Conservation (phyloP, 1,140 invertebrate species). For the Nebria ingens region DNA sequence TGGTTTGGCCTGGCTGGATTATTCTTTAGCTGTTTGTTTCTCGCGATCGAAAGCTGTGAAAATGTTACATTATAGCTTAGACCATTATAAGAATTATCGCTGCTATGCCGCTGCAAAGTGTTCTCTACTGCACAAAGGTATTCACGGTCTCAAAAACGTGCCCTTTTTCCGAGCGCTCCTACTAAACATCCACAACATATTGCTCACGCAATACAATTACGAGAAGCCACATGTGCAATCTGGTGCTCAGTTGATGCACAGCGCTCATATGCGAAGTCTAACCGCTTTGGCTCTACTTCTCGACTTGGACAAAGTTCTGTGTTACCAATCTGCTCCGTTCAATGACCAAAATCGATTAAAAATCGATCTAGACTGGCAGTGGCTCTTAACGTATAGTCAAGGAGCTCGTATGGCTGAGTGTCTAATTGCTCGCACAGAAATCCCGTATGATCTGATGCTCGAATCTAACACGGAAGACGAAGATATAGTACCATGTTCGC, state of each 20-base stretch:
- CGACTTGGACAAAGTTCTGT: conserved; percentile 44
- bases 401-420: conserved; percentile 45
- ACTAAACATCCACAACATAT: conserved; percentile 38
- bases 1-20: conserved; percentile 40
- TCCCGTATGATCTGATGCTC: conserved; percentile 38
- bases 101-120: conserved; percentile 41
- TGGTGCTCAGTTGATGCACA: conserved; percentile 50
- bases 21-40: conserved; percentile 40
- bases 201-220: conserved; percentile 45
- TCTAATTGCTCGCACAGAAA: conserved; percentile 37
- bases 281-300: conserved; percentile 44
- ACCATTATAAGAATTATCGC: conserved; percentile 35
- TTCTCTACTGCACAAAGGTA: conserved; percentile 40
- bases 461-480: conserved; percentile 18
- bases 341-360: conserved; percentile 30
- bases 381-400: conserved; percentile 46
- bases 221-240: conserved; percentile 46
- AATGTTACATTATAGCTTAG: conserved; percentile 36
- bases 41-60: conserved; percentile 43
- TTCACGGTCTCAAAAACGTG: conserved; percentile 43
- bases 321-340: conserved; percentile 37
- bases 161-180: conserved; percentile 45
- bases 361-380: conserved; percentile 44
- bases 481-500: conserved; percentile 29
- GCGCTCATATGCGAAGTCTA: conserved; percentile 49